Conservation (phyloP, 1,140 invertebrate genomes). For the Meloidogyne exigua region DNA sequence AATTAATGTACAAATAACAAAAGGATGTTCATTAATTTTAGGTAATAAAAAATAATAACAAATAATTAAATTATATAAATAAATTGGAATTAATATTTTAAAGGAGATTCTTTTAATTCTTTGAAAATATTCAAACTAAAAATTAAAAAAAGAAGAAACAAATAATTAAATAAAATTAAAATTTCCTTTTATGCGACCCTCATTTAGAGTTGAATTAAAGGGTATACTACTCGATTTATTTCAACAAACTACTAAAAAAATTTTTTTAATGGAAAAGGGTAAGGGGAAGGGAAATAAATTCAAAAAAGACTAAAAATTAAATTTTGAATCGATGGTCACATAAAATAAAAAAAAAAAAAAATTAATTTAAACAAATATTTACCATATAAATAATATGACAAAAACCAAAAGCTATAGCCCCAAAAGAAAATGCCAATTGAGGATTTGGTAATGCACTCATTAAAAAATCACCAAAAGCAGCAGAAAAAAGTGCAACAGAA, state of each 20-base stretch:
- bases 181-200: too few species aligned
- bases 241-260: too few species aligned
- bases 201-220: too few species aligned
- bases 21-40: slow-evolving; percentile 26
- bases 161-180: too few species aligned
- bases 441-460: slow-evolving; percentile 29
- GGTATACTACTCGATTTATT: too few species aligned
- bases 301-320: too few species aligned
- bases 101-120: slow-evolving; percentile 20
- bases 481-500: slow-evolving; percentile 23
- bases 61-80: slow-evolving; percentile 32
- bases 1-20: slow-evolving; percentile 32
- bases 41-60: slow-evolving; percentile 37
- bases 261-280: too few species aligned
- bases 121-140: slow-evolving; percentile 24
- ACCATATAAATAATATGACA: slow-evolving; percentile 45
- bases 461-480: slow-evolving; percentile 35
- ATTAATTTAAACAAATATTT: too few species aligned
- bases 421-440: slow-evolving; percentile 15
- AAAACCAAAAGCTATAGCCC: slow-evolving; percentile 31
- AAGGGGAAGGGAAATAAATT: too few species aligned
- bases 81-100: background rate
- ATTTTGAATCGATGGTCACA: too few species aligned
- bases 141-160: background rate
- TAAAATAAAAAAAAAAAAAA: too few species aligned